Evolutionary conservation across 2,797 vertebrate species (phyloP).

Genomic region (Rhabdomys pumilio): DNA sequence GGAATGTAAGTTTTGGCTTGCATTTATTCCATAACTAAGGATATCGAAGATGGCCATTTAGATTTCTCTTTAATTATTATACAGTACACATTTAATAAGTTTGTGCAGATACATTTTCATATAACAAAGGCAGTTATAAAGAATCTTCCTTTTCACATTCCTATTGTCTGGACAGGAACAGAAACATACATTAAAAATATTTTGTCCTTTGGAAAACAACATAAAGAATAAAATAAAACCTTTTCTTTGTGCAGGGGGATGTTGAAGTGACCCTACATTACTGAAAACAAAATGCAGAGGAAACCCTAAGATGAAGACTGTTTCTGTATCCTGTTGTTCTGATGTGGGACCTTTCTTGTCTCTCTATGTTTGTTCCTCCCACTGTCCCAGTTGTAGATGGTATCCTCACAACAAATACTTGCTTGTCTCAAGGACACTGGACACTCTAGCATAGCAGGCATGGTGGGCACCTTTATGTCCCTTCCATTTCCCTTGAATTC

Average conservation of each 20-base stretch:
- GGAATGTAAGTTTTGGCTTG: not conserved
- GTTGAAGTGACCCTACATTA: conserved; percentile 97
- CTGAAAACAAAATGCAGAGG: conserved; percentile 90
- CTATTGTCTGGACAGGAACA: conserved; percentile 83
- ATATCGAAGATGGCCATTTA: not conserved
- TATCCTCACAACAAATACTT: conserved; percentile 93
- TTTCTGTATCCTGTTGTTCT: conserved; percentile 95
- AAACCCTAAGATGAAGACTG: conserved; percentile 85
- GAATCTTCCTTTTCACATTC: conserved; percentile 83
- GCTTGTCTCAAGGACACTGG: conserved; percentile 93
- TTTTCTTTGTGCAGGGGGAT: conserved; percentile 93
- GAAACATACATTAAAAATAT: conserved; percentile 85
- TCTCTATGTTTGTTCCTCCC: conserved; percentile 91
- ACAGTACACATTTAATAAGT: not conserved
- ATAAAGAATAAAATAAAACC: conserved; percentile 80
- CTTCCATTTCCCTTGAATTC: conserved; percentile 92
- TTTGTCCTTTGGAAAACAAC: conserved; percentile 74
- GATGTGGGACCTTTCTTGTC: conserved; percentile 90
- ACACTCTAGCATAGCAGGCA: conserved; percentile 90
- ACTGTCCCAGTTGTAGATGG: conserved; percentile 88
- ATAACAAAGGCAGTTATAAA: conserved; percentile 84
- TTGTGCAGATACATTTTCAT: conserved; percentile 16
- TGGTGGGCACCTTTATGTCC: conserved; percentile 92
- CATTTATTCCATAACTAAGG: not conserved
- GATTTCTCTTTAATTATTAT: not conserved